Evolutionary conservation across 2,888 invertebrate species (phyloP), one percentile per base, ranked within the genome.

Genomic region (Pheosia gnoma): DNA sequence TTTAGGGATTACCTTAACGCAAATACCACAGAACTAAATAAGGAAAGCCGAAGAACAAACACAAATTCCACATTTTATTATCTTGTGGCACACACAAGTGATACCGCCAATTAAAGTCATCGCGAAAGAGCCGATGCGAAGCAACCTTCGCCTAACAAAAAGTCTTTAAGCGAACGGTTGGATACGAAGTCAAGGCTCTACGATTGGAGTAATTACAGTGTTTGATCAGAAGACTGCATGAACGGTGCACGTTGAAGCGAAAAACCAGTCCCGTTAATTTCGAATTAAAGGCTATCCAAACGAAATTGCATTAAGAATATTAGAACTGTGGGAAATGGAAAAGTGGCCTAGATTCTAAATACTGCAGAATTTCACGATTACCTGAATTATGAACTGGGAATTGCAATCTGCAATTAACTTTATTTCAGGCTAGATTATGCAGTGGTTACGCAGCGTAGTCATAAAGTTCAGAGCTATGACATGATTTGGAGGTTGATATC

Each of bases 121-220:
- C 36, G 52, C 52, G 52, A 52, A 36, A 52, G 49, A 52, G 0
- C 36, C 49, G 57, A 59, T 52, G 41, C 49, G 60, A 54, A 39
- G 13, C 49, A 57, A 57, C 53, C 57, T 58, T 43, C 58, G 57
- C 74, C 67, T 59, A 71, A 81, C 76, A 74, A 79, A 82, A 81
- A 80, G 70, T 74, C 76, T 76, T 75, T 74, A 79, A 79, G 77
- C 73, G 74, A 73, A 71, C 66, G 75, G 65, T 54, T 72, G 72
- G 63, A 67, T 75, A 74, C 61, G 73, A 78, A 79, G 80, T 77
- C 85, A 87, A 86, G 86, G 85, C 67, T 75, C 58, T 58, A 65
- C 69, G 71, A 77, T 78, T 80, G 78, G 72, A 67, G 75, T 75
- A 80, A 81, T 81, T 80, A 77, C 66, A 70, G 77, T 74, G 78